Base-by-base conservation (phyloP, 2,113 vertebrate genomes). In the Agelaius tricolor region DNA sequence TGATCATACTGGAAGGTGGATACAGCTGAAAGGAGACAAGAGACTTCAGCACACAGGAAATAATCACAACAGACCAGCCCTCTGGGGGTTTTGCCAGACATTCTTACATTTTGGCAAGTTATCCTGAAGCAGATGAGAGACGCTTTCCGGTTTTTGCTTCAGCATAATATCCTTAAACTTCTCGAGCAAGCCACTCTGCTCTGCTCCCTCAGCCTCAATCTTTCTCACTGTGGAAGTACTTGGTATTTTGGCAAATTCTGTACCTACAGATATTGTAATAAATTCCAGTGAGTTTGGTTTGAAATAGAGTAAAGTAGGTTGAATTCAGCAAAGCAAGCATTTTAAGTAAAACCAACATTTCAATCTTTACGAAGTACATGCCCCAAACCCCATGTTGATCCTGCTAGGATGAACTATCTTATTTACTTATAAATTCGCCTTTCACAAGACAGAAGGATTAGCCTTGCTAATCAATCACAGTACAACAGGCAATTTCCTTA, bases 61-160 rank as follows among this genome's bases (percentile, higher is more conserved):
- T 10, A 62, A 49, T 23, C 66, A 73, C 47, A 68, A 18, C 35
- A 63, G n/a, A 13, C 5, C 23, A 55, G 23, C 24, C 19, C 27
- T 12, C 24, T 5, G 27, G 33, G 39, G 75, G 43, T 23, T 49
- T 88, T 66, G 74, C 17, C 55, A 85, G 52, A 17, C 24, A 22
- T 82, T 43, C 98, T 97, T 98, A 99, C 99, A 97, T 94, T 98
- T 99, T 47, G 99, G 98, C 97, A 99, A 97, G 94, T 99, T 99
- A 93, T 99, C 99, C 97, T 99, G 99, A 88, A 99, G 98, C 87
- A 99, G 96, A 68, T 99, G 99, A 61, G 99, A 99, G 23, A 99
- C 98, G 1, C 97, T 96, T 84, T 99, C 97, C 1, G 99, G 99
- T 21, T 97, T 98, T 91, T 99, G 99, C 84, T 98, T 99, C 71